phyloP scores from a whole-genome alignment of 2,113 vertebrate genomes.

The Hyperopisus bebe region DNA sequence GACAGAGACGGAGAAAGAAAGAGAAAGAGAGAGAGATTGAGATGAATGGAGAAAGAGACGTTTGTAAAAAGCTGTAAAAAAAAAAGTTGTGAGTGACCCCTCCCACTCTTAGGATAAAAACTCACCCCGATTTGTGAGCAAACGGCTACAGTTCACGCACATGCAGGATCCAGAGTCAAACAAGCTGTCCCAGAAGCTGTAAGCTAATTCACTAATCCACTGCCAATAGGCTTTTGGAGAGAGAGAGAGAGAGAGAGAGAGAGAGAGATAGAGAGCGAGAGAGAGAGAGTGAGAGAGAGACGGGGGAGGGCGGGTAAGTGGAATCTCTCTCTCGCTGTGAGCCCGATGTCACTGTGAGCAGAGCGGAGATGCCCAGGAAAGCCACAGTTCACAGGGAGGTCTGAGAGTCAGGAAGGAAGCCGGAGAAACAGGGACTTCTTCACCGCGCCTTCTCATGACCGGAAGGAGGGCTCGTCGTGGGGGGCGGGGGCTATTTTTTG shows the following conservation, averaged over 20 bases:
- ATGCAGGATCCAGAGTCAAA: constrained; percentile 39
- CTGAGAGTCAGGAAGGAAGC: constrained; percentile 61
- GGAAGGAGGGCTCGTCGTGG: constrained; percentile 7
- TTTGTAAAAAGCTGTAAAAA: neutral
- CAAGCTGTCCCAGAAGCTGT: constrained; percentile 53
- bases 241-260: constrained; percentile 10
- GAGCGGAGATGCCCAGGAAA: constrained; percentile 47
- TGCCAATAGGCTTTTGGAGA: constrained; percentile 53
- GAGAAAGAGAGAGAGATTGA: neutral
- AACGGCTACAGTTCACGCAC: constrained; percentile 1
- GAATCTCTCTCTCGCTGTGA: constrained; percentile 48
- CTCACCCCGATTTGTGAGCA: constrained; percentile 15
- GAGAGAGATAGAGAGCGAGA: neutral
- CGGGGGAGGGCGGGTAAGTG: neutral
- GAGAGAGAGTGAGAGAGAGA: neutral
- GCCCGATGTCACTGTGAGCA: constrained; percentile 47
- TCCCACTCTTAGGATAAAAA: neutral
- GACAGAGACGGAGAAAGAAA: neutral
- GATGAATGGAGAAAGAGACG: neutral
- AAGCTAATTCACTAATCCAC: constrained; percentile 59
- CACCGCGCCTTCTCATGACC: constrained; percentile 35
- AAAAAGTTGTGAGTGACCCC: neutral
- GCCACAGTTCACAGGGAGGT: constrained; percentile 51
- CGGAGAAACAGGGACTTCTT: constrained; percentile 39
- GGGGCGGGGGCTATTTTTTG: constrained; percentile 22